phyloP scores from a whole-genome alignment of 2,888 invertebrate species.

The Pyrrhia umbra region DNA sequence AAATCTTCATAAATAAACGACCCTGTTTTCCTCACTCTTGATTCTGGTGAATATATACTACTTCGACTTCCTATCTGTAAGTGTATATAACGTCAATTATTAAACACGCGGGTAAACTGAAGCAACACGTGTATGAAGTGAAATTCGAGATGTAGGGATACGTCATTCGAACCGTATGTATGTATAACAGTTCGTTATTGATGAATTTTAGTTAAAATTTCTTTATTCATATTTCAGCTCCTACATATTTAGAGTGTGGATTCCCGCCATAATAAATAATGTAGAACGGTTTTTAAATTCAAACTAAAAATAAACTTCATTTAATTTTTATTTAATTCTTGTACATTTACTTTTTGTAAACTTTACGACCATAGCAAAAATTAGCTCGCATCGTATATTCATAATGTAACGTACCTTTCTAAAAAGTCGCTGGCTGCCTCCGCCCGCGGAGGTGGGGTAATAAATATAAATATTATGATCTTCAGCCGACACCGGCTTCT shows the following conservation, averaged over 20 bases:
- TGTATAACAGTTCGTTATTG: background rate
- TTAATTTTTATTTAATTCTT: too few relatives aligned
- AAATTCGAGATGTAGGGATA: too few relatives aligned
- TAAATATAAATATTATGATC: conserved; percentile 99
- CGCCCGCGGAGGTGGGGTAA: conserved; percentile 99
- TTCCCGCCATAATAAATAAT: too few relatives aligned
- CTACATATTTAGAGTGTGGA: too few relatives aligned
- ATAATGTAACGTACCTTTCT: conserved; percentile 95
- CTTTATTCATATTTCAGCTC: background rate
- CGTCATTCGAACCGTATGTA: background rate
- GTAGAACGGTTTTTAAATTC: too few relatives aligned
- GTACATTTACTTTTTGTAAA: too few relatives aligned
- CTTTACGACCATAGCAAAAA: background rate
- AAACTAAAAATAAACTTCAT: too few relatives aligned
- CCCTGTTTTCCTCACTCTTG: conserved; percentile 98
- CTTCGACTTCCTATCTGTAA: conserved; percentile 98
- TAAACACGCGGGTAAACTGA: too few relatives aligned
- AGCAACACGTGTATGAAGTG: too few relatives aligned
- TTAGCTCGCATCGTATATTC: background rate
- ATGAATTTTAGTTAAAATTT: background rate
- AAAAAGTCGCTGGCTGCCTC: conserved; percentile 99
- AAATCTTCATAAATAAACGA: conserved; percentile 99
- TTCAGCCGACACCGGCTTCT: conserved; percentile 99
- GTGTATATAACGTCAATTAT: background rate
- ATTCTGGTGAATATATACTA: conserved; percentile 99